These are phyloP conservation scores for Euphydryas editha DNA, from an alignment of 2,888 invertebrate genomes.

Conservation along the genomic window DNA sequence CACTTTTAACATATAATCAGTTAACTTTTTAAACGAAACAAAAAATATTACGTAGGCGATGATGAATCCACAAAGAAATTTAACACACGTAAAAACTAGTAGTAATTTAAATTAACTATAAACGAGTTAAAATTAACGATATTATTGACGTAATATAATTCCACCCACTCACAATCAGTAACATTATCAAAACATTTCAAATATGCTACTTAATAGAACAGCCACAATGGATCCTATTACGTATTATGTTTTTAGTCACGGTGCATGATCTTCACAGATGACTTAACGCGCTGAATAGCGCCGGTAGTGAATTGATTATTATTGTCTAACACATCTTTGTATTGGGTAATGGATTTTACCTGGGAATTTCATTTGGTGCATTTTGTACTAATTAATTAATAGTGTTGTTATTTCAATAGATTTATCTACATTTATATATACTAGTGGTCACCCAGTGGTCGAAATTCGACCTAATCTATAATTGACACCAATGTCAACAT, in stretches of 20 bases:
- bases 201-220: slow-evolving; percentile 31
- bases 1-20: no score
- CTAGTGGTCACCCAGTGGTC: no score
- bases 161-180: slow-evolving; percentile 17
- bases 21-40: no score
- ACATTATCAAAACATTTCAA: slow-evolving; percentile 30
- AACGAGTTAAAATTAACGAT: not conserved
- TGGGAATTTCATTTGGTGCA: slow-evolving; percentile 8
- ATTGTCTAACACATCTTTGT: slow-evolving; percentile 39
- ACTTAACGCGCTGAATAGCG: slow-evolving; percentile 33
- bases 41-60: no score
- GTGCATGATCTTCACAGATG: slow-evolving; percentile 40
- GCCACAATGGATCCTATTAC: slow-evolving; percentile 37
- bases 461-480: no score
- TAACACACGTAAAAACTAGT: no score
- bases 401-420: no score
- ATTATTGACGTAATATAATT: slow-evolving; percentile 12
- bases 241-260: slow-evolving; percentile 43
- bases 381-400: no score
- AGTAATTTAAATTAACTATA: not conserved
- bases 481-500: no score
- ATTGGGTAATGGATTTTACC: slow-evolving; percentile 34
- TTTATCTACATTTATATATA: no score
- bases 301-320: slow-evolving; percentile 36
- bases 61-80: no score